These are phyloP conservation scores for Brachyopa scutellaris DNA, from an alignment of 2,888 invertebrate species.

Conservation along the genomic window DNA sequence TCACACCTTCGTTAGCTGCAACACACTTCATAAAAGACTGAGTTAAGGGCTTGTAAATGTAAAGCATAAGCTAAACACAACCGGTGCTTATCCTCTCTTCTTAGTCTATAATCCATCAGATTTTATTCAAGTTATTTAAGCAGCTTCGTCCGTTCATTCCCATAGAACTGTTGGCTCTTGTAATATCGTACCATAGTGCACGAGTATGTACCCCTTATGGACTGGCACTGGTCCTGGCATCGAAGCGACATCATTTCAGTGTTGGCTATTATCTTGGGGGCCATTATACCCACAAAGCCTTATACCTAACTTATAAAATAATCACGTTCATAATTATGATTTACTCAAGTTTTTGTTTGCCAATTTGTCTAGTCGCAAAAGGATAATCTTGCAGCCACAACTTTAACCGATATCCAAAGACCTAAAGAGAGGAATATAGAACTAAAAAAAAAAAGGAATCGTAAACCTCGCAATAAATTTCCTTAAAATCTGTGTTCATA, in stretches of 20 bases:
- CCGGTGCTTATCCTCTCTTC: background rate
- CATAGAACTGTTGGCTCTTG: constrained; percentile 32
- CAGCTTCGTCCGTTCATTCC: background rate
- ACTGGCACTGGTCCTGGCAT: constrained; percentile 27
- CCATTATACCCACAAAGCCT: constrained; percentile 48
- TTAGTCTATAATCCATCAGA: background rate
- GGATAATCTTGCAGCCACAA: constrained; percentile 67
- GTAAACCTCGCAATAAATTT: constrained; percentile 65
- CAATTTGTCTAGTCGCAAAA: constrained; percentile 70
- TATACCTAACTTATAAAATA: constrained; percentile 59
- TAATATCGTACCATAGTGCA: constrained; percentile 1
- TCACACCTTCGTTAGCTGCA: background rate
- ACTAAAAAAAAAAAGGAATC: constrained; percentile 19
- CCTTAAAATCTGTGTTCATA: constrained; percentile 64
- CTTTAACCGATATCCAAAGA: constrained; percentile 58
- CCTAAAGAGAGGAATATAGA: constrained; percentile 38
- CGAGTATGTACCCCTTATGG: constrained; percentile 25
- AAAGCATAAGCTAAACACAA: background rate
- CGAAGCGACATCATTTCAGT: constrained; percentile 33
- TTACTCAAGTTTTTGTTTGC: constrained; percentile 68
- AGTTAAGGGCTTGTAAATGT: background rate
- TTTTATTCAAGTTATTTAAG: constrained; percentile 5
- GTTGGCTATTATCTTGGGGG: constrained; percentile 51
- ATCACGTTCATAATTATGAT: constrained; percentile 71
- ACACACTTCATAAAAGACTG: no score